Base-by-base conservation (phyloP, 2,113 vertebrate species). In the Rhabdornis inornatus region DNA sequence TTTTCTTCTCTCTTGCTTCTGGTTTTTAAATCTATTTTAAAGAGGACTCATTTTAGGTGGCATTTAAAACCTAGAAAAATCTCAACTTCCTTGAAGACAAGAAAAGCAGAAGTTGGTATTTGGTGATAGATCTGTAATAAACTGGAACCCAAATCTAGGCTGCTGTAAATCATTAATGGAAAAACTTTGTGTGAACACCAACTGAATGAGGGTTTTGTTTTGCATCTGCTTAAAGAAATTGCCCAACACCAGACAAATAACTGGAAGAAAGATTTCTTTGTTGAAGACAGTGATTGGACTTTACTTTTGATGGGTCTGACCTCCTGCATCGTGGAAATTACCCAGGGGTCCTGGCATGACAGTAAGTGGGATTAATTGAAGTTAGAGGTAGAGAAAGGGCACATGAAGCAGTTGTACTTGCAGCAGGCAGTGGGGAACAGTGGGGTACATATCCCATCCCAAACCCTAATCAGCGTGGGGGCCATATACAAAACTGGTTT, bases 231-330 rank as follows among this genome's bases (percentile, higher is more conserved):
- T 33, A n/a, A 92, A 94, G 70, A 81, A 71, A 27, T 40, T 42
- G 44, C 49, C 56, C 4, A 9, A 87, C 64, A 88, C 49, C 66
- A 86, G 59, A 45, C 37, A 92, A 90, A 49, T 61, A 77, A 81
- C n/a, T 52, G 30, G 49, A 94, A 93, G 55, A 96, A 95, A 88
- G 80, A 83, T 93, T 83, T 86, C 83, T 93, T 87, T 89, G 78
- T 92, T 91, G 55, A 81, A 77, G 68, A 81, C 28, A 65, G 64
- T 40, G 57, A 71, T 59, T 59, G 30, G 56, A 37, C 33, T 93
- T 92, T 8, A 76, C 30, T 82, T 93, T 56, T 14, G 40, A 70
- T 63, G 30, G 53, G 16, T 81, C 56, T 3, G 5, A 70, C 52
- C 86, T 84, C 72, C 85, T 80, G 63, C 42, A n/a, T 65, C 0